These are phyloP conservation scores for Proterorhinus semilunaris DNA, from an alignment of 2,113 vertebrate genomes.

Conservation along the genomic window DNA sequence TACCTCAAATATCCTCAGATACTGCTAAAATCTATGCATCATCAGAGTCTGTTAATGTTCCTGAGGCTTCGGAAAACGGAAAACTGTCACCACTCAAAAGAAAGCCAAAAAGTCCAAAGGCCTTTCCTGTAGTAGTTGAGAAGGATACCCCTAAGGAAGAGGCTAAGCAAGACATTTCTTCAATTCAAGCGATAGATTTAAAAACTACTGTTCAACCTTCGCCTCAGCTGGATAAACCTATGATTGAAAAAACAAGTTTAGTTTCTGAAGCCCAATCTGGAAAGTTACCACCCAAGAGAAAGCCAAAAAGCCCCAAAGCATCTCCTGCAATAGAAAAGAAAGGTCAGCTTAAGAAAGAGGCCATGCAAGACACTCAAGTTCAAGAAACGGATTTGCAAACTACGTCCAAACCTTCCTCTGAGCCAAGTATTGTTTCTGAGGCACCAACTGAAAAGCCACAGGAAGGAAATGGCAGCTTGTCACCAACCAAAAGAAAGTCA, in stretches of 20 bases:
- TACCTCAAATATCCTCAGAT: constrained; percentile 5
- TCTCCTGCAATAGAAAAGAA: not conserved
- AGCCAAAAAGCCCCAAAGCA: not conserved
- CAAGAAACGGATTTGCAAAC: not conserved
- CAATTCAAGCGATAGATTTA: not conserved
- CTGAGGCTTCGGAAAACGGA: not conserved
- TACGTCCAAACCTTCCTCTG: not conserved
- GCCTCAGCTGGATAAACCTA: not conserved
- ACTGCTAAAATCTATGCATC: not conserved
- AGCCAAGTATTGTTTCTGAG: not conserved
- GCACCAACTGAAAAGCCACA: not conserved
- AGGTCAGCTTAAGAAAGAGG: not conserved
- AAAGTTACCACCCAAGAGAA: constrained; percentile 1
- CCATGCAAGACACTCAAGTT: not conserved
- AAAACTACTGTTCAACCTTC: not conserved
- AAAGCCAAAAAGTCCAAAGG: not conserved
- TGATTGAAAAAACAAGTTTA: not conserved
- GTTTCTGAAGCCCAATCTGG: not conserved
- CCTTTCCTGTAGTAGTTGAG: not conserved
- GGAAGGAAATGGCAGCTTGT: not conserved
- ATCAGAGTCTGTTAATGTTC: not conserved
- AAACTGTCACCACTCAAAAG: constrained; percentile 16
- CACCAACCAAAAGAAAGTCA: constrained; percentile 9
- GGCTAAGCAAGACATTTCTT: not conserved
- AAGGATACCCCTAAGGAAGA: not conserved